A percentile compares a stretch with the other conserved stretches of the same genome.
phyloP scores from a whole-genome alignment of 2,888 invertebrate genomes.

The Anagyrus pseudococci region DNA sequence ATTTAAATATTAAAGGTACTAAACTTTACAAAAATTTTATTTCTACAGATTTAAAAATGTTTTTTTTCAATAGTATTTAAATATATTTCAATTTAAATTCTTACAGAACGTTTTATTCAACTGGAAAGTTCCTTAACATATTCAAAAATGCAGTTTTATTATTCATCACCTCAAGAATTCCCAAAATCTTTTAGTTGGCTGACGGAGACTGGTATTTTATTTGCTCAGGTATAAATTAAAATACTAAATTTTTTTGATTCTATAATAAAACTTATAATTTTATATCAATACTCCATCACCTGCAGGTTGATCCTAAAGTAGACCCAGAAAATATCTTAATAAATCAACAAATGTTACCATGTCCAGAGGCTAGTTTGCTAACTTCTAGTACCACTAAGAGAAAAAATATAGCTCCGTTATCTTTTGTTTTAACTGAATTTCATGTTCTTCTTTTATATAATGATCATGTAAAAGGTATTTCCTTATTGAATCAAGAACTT shows the following conservation, averaged over 20 bases:
- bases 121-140: slow-evolving; percentile 76
- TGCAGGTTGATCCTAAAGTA: slow-evolving; percentile 53
- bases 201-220: slow-evolving; percentile 81
- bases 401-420: slow-evolving; percentile 66
- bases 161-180: slow-evolving; percentile 69
- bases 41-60: background rate
- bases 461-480: slow-evolving; percentile 84
- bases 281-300: background rate
- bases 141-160: slow-evolving; percentile 81
- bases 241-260: background rate
- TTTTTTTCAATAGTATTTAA: background rate
- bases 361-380: slow-evolving; percentile 56
- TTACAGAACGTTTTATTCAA: slow-evolving; percentile 70
- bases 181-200: slow-evolving; percentile 89
- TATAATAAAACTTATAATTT: slow-evolving; percentile 4
- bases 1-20: slow-evolving; percentile 74
- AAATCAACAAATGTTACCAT: slow-evolving; percentile 55
- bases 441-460: slow-evolving; percentile 85
- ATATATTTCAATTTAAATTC: slow-evolving; percentile 13
- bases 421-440: slow-evolving; percentile 88
- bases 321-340: slow-evolving; percentile 57
- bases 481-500: slow-evolving; percentile 82
- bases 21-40: background rate
- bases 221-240: slow-evolving; percentile 71
- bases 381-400: slow-evolving; percentile 44